These are phyloP conservation scores for Zosterops hypoxanthus DNA, from an alignment of 2,113 vertebrate genomes.

Conservation along the genomic window DNA sequence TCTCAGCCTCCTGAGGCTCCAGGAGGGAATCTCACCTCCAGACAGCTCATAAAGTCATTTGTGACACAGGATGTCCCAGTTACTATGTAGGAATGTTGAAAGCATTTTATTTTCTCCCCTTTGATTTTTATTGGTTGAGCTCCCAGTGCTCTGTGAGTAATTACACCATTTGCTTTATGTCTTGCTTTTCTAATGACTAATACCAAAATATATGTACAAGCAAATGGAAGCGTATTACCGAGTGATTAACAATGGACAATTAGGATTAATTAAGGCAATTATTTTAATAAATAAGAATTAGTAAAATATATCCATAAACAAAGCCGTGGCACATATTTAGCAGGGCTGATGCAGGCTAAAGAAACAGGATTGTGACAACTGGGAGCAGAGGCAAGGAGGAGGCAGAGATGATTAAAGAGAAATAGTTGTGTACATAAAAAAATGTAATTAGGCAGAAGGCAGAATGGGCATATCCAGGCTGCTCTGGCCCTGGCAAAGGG, in stretches of 20 bases:
- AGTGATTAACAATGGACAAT: constrained; percentile 75
- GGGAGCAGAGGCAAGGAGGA: neutral
- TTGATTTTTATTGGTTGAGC: constrained; percentile 80
- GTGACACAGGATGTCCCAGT: constrained; percentile 74
- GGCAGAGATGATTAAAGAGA: constrained; percentile 46
- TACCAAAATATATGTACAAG: constrained; percentile 63
- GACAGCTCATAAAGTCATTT: constrained; percentile 61
- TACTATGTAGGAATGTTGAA: constrained; percentile 69
- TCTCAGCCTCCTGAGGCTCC: constrained; percentile 24
- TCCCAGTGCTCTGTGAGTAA: constrained; percentile 75
- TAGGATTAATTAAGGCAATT: constrained; percentile 77
- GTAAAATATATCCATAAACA: constrained; percentile 71
- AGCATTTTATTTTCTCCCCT: constrained; percentile 75
- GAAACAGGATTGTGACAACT: neutral
- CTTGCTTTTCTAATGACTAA: constrained; percentile 78
- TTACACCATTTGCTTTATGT: constrained; percentile 75
- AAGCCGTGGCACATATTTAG: constrained; percentile 40
- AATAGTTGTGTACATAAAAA: constrained; percentile 32
- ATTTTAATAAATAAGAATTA: constrained; percentile 78
- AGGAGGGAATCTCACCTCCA: constrained; percentile 44
- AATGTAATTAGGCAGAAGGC: neutral
- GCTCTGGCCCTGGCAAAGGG: neutral
- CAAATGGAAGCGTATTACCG: constrained; percentile 71
- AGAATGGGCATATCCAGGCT: neutral
- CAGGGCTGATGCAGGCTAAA: neutral